phyloP scores from a whole-genome alignment of 2,797 vertebrate species.

The Psittacula derbiana region DNA sequence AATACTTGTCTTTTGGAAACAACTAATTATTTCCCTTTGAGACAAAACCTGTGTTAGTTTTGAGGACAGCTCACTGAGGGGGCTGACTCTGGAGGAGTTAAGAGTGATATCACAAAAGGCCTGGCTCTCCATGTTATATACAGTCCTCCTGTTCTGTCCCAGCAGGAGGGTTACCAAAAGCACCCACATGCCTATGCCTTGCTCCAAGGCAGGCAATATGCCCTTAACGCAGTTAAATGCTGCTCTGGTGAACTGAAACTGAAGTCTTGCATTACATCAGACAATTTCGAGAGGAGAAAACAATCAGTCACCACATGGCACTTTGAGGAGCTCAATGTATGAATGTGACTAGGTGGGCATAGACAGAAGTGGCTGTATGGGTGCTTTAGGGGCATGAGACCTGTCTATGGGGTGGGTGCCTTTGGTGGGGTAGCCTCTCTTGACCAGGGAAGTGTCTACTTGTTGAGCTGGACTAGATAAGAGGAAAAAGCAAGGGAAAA shows the following conservation, averaged over 20 bases:
- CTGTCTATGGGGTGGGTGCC: neutral
- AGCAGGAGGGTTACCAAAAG: neutral
- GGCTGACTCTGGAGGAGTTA: neutral
- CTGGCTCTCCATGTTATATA: rapidly evolving
- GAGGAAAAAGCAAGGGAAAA: neutral
- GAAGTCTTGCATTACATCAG: neutral
- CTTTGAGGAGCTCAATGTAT: rapidly evolving
- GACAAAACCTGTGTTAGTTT: neutral
- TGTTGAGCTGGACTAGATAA: neutral
- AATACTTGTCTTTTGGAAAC: neutral
- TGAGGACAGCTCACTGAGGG: neutral
- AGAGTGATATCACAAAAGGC: neutral
- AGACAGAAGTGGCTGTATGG: neutral
- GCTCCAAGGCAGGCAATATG: neutral
- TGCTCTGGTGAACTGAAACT: neutral
- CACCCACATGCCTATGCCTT: rapidly evolving
- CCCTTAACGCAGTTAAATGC: neutral
- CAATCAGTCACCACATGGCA: rapidly evolving
- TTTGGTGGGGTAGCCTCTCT: neutral
- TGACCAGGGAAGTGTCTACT: neutral
- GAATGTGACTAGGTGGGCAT: neutral
- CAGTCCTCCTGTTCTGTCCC: neutral
- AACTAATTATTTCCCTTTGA: neutral
- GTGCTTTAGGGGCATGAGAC: neutral
- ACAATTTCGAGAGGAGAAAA: neutral